These are phyloP conservation scores for Catamblyrhynchus diadema DNA, from an alignment of 2,797 vertebrate species.

Conservation along the genomic window DNA sequence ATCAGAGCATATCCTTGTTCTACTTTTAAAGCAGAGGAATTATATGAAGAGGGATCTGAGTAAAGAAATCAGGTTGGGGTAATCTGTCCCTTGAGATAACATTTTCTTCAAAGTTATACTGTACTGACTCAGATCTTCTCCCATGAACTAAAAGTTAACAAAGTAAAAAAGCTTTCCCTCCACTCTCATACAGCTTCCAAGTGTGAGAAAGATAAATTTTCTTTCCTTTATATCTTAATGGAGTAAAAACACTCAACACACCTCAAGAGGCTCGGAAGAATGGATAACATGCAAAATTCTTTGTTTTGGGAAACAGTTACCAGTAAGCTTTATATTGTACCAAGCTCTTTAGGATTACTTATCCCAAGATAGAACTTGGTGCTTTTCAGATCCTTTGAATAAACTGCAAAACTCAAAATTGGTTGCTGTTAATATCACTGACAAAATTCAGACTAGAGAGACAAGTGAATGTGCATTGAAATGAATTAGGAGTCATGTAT, in stretches of 20 bases:
- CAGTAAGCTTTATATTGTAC: neutral
- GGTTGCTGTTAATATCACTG: neutral
- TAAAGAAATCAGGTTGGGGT: neutral
- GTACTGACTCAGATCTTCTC: neutral
- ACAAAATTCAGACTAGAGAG: neutral
- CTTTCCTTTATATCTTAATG: neutral
- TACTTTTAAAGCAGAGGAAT: neutral
- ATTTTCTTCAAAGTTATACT: neutral
- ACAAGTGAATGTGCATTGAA: neutral
- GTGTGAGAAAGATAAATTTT: neutral
- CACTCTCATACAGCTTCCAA: neutral
- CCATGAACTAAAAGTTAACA: neutral
- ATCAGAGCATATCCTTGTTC: neutral
- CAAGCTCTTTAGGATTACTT: neutral
- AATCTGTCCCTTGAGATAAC: neutral
- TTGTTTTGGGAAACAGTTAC: neutral
- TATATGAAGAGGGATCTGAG: neutral
- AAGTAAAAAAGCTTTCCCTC: neutral
- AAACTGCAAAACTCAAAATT: neutral
- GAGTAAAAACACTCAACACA: neutral
- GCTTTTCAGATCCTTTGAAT: neutral
- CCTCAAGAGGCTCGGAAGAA: neutral
- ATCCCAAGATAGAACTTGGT: neutral
- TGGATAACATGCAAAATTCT: neutral
- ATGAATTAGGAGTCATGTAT: neutral